Conservation (phyloP, 2,113 vertebrate genomes). For the Alaudala cheleensis region DNA sequence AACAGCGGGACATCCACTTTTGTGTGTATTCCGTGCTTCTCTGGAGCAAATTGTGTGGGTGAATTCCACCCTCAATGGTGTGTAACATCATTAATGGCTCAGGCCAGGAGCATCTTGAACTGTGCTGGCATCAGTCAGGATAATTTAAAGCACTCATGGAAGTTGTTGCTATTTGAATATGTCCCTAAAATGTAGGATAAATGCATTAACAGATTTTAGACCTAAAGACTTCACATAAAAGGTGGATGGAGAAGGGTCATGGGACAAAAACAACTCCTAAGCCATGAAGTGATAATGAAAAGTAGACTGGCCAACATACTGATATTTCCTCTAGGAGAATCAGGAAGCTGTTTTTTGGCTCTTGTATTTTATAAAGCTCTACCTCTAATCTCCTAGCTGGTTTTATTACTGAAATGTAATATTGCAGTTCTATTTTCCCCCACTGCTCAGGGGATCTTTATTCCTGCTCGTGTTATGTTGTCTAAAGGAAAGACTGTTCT, state of each 20-base stretch:
- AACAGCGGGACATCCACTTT: neutral
- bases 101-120: conserved; percentile 18
- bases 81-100: conserved; percentile 32
- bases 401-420: conserved; percentile 4
- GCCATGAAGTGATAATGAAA: conserved; percentile 35
- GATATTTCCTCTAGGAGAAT: conserved; percentile 28
- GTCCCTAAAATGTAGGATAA: conserved; percentile 10
- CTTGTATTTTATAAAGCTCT: conserved; percentile 9
- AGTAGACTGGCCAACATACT: conserved; percentile 2
- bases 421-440: neutral
- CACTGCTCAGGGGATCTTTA: neutral
- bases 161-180: conserved; percentile 20
- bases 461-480: neutral
- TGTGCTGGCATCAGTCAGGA: neutral
- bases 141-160: conserved; percentile 20
- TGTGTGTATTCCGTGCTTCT: neutral
- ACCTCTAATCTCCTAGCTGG: neutral
- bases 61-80: conserved; percentile 30
- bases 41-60: neutral
- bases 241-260: neutral
- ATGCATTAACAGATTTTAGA: conserved; percentile 42
- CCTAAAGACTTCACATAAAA: neutral
- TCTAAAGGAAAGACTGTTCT: neutral
- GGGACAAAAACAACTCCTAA: neutral
- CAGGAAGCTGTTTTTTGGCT: neutral